Evolutionary conservation across 1,140 invertebrate species (phyloP).

Genomic region (Pseudachorutes palmiensis): DNA sequence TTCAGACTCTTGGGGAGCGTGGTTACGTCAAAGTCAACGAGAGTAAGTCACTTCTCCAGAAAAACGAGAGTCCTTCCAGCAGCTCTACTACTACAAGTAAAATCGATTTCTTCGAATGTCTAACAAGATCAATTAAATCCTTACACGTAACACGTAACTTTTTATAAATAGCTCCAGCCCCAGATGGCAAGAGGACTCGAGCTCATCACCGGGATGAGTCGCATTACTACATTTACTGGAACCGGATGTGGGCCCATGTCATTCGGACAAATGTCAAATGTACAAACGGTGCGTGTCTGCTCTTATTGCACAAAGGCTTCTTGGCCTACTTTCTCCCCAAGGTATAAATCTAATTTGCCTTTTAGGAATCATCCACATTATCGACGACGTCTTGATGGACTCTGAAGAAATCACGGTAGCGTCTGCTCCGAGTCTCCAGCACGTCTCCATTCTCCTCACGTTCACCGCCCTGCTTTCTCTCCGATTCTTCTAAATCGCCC

Average conservation of each 20-base stretch:
- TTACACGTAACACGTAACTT: too few relatives aligned
- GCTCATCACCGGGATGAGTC: background rate
- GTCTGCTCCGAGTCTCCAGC: slow-evolving; percentile 41
- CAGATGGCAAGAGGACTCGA: background rate
- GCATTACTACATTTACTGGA: slow-evolving; percentile 73
- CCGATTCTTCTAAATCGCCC: background rate
- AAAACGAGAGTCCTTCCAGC: background rate
- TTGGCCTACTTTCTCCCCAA: too few relatives aligned
- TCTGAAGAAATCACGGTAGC: slow-evolving; percentile 70
- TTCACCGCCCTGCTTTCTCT: background rate
- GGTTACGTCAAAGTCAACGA: slow-evolving; percentile 1
- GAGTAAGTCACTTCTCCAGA: background rate
- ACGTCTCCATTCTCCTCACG: background rate
- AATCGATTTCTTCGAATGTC: background rate
- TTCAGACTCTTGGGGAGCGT: background rate
- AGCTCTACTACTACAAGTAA: background rate
- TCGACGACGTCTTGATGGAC: slow-evolving; percentile 69
- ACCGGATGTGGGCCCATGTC: slow-evolving; percentile 67
- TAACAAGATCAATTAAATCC: too few relatives aligned
- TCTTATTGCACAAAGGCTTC: background rate
- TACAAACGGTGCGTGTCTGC: slow-evolving; percentile 52
- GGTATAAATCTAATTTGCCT: background rate
- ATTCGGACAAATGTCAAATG: slow-evolving; percentile 78
- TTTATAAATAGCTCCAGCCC: too few relatives aligned
- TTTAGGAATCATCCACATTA: slow-evolving; percentile 76